phyloP scores from a whole-genome alignment of 2,113 vertebrate species.

The Coptodon rendalli region DNA sequence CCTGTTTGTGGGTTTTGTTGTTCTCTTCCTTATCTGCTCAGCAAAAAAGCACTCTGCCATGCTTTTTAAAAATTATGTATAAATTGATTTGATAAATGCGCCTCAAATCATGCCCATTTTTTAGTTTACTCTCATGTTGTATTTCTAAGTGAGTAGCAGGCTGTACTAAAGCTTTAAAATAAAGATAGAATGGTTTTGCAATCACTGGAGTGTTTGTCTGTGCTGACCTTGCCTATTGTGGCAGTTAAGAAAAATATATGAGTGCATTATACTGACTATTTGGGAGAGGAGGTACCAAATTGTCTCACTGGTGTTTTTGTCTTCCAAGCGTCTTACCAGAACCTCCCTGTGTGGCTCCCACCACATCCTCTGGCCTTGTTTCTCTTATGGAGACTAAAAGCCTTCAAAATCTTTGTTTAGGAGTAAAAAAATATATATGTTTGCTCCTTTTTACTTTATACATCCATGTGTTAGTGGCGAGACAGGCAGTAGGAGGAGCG shows the following conservation, averaged over 20 bases:
- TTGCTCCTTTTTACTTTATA: neutral
- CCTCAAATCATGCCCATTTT: neutral
- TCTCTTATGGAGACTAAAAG: neutral
- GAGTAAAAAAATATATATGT: neutral
- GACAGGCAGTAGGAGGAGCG: neutral
- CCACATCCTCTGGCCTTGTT: neutral
- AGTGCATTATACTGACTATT: neutral
- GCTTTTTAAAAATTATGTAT: neutral
- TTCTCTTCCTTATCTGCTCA: neutral
- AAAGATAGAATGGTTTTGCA: neutral
- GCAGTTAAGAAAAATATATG: neutral
- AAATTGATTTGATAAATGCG: neutral
- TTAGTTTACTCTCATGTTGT: neutral
- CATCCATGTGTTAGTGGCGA: neutral
- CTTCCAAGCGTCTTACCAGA: neutral
- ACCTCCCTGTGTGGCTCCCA: neutral
- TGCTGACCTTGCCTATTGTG: constrained; percentile 21
- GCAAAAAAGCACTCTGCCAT: neutral
- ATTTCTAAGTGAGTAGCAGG: neutral
- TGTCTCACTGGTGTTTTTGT: neutral
- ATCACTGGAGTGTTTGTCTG: neutral
- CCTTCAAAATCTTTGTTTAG: neutral
- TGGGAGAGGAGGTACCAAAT: neutral
- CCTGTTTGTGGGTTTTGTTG: neutral
- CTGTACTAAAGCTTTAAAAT: neutral